Conservation (phyloP, 2,888 invertebrate species). For the Nesidiocoris tenuis region DNA sequence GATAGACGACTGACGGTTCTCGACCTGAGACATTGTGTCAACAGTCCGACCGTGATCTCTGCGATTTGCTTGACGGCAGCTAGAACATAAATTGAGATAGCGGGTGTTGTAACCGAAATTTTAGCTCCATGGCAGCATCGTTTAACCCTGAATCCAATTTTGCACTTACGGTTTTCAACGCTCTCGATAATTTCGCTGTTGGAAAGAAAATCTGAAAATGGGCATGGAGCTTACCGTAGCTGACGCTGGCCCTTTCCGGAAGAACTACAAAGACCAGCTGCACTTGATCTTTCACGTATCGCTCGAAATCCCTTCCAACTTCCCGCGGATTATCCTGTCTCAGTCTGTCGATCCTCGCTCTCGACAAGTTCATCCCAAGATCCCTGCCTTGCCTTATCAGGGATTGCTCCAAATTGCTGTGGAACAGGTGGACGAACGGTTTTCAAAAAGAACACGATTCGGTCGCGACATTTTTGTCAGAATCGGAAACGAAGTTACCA, state of each 20-base stretch:
- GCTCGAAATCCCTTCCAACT: slow-evolving; percentile 33
- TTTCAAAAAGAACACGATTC: too few relatives aligned
- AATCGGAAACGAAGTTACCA: too few relatives aligned
- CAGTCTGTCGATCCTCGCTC: slow-evolving; percentile 38
- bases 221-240: slow-evolving; percentile 60
- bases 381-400: slow-evolving; percentile 42
- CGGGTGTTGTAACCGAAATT: too few relatives aligned
- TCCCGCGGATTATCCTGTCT: background rate
- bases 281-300: slow-evolving; percentile 11
- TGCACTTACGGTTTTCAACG: too few relatives aligned
- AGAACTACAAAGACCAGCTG: slow-evolving; percentile 50
- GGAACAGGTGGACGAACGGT: background rate
- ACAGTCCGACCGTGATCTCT: slow-evolving; percentile 64
- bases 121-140: too few relatives aligned
- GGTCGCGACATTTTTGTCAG: too few relatives aligned
- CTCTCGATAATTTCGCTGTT: too few relatives aligned
- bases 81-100: slow-evolving; percentile 47
- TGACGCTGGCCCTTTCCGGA: slow-evolving; percentile 54
- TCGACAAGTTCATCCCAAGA: slow-evolving; percentile 53
- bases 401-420: slow-evolving; percentile 28
- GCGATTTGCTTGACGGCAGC: slow-evolving; percentile 67
- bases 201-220: too few relatives aligned
- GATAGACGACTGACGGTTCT: slow-evolving; percentile 58
- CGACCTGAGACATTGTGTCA: slow-evolving; percentile 72
- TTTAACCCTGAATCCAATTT: too few relatives aligned